phyloP scores from a whole-genome alignment of 2,888 invertebrate species.

The Molorchus minor region DNA sequence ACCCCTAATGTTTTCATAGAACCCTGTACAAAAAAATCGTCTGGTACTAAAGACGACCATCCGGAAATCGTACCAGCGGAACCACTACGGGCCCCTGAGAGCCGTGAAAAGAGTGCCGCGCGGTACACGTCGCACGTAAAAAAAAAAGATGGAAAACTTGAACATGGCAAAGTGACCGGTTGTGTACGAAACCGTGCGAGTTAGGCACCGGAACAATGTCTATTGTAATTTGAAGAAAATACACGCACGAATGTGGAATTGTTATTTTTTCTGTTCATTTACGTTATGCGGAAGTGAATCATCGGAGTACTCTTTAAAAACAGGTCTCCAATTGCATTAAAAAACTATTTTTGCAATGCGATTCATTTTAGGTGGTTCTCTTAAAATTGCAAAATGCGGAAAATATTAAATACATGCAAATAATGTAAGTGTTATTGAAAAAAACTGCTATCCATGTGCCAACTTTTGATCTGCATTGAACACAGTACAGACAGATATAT shows the following conservation, averaged over 20 bases:
- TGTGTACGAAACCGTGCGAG: slow-evolving; percentile 34
- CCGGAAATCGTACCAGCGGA: slow-evolving; percentile 44
- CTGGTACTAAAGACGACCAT: slow-evolving; percentile 22
- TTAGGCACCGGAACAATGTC: slow-evolving; percentile 45
- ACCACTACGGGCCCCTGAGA: slow-evolving; percentile 28
- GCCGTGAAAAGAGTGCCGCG: slow-evolving; percentile 5
- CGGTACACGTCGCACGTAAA: not conserved
- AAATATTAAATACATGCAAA: no score
- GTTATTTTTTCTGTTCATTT: slow-evolving; percentile 1
- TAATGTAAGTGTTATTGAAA: no score
- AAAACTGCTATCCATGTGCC: no score
- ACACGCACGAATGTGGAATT: not conserved
- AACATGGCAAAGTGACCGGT: slow-evolving; percentile 22
- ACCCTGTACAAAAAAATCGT: not conserved
- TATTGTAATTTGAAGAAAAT: slow-evolving; percentile 24
- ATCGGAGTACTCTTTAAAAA: not conserved
- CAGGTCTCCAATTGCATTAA: no score
- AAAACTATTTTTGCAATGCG: no score
- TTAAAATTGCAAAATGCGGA: no score
- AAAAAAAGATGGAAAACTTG: slow-evolving; percentile 13
- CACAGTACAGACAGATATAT: no score
- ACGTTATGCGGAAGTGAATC: not conserved
- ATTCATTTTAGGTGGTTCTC: no score
- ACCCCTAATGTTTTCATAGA: no score
- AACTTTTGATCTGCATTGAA: no score